Base-by-base conservation (phyloP, 2,888 invertebrate genomes). In the Sylvicola cinctus region DNA sequence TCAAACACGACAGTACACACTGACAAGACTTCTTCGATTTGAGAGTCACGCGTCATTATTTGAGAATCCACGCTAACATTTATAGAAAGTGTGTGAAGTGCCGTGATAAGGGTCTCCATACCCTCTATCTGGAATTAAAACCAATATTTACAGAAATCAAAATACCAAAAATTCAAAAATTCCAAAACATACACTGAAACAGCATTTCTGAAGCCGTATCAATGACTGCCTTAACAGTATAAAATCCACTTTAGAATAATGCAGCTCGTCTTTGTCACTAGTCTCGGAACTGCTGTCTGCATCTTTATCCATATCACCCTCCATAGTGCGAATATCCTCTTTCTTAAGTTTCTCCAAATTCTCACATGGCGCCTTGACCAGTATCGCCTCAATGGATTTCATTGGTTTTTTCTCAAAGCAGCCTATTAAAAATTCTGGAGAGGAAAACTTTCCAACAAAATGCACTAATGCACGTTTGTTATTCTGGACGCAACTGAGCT, bases 221-320 rank as follows among this genome's bases (percentile, higher is more conserved):
- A 72, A 69, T 25, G 59, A 51, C 31, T 59, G 57, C 8, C 63
- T 54, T 47, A 59, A 39, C 29, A 55, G 53, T 3, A 42, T 41
- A 33, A 81, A 63, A 54, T 85, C 84, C n/a, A 84, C 50, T 12
- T 44, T 44, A n/a, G 51, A 52, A 28, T 52, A 45, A 33, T 41
- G 40, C 8, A 20, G 8, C 4, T 20, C 20, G 8, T 20, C 20
- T 8, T 6, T 6, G 5, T 20, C 20, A 20, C 8, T 20, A 4
- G 4, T 20, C 20, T 20, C 20, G 8, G 42, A 43, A 38, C 71
- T 66, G 46, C 78, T 73, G 47, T 88, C 87, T 46, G 78, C 74
- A 49, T 88, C 88, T 58, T 88, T 88, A 45, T 90, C 88, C 41
- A 74, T 69, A 51, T 88, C 87, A 34, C 71, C 74, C 51, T 78